A percentile compares a stretch with the other conserved stretches of the same genome.
These are phyloP conservation scores for Sylvicola fuscatus DNA, from an alignment of 2,888 invertebrate genomes.

Conservation along the genomic window DNA sequence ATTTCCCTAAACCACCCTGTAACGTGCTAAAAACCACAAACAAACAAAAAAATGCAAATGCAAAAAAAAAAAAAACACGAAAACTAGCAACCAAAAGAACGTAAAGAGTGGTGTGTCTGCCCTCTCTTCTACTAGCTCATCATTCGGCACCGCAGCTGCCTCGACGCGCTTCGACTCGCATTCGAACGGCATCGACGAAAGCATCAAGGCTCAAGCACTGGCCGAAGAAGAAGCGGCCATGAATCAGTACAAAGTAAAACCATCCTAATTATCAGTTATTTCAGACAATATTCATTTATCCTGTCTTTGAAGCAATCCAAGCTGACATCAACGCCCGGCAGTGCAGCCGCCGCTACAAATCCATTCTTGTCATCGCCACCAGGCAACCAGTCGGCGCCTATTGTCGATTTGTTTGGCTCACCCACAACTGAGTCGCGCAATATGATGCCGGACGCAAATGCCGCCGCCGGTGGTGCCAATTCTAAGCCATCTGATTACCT, in stretches of 20 bases:
- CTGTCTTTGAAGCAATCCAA: constrained; percentile 34
- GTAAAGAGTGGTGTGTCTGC: constrained; percentile 77
- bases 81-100: constrained; percentile 64
- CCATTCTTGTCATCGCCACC: constrained; percentile 64
- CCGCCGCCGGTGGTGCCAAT: constrained; percentile 19
- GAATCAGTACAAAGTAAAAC: constrained; percentile 76
- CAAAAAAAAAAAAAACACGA: constrained; percentile 10
- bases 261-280: constrained; percentile 1
- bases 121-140: constrained; percentile 68
- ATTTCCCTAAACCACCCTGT: neutral
- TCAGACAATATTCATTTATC: constrained; percentile 3
- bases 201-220: constrained; percentile 62
- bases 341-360: constrained; percentile 49
- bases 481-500: constrained; percentile 73
- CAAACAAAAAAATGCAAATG: constrained; percentile 4
- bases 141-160: constrained; percentile 67
- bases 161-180: constrained; percentile 46
- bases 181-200: constrained; percentile 66
- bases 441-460: constrained; percentile 9
- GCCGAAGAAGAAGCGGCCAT: constrained; percentile 94
- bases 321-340: constrained; percentile 53
- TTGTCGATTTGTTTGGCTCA: constrained; percentile 63
- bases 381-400: constrained; percentile 27
- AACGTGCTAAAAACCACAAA: neutral
- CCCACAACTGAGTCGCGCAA: constrained; percentile 21